Conservation (phyloP, 1,140 invertebrate genomes). For the Bombus sibiricus region DNA sequence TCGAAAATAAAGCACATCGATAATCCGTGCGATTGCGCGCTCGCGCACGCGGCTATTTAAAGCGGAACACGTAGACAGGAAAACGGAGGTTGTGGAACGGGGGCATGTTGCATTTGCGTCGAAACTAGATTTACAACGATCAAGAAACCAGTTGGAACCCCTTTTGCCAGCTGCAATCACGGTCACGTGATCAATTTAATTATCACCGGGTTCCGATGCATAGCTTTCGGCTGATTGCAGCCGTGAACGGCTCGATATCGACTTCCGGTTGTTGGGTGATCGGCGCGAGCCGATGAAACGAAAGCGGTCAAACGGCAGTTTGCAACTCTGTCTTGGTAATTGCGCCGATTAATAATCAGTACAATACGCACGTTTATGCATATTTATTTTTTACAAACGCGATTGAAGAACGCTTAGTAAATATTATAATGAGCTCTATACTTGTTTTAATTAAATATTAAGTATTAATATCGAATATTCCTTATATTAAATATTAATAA, state of each 20-base stretch:
- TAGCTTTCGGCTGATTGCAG: background rate
- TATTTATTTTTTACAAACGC: background rate
- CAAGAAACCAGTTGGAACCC: background rate
- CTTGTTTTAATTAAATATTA: too few species aligned
- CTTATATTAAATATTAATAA: too few species aligned
- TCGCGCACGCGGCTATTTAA: constrained; percentile 14
- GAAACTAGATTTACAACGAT: constrained; percentile 19
- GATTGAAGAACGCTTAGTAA: background rate
- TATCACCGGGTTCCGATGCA: background rate
- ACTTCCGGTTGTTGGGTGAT: background rate
- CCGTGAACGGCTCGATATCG: background rate
- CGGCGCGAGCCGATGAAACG: background rate
- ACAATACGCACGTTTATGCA: background rate
- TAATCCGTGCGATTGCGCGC: background rate
- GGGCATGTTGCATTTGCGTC: background rate
- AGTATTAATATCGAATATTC: too few species aligned
- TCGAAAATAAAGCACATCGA: constrained; percentile 29
- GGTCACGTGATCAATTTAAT: constrained; percentile 27
- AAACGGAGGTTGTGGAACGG: background rate
- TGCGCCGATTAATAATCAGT: background rate
- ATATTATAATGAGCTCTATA: background rate
- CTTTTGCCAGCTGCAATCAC: background rate
- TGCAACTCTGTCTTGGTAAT: background rate
- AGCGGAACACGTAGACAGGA: constrained; percentile 18
- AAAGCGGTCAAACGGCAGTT: background rate